Percentiles rank a stretch among this genome's conserved stretches.
These are phyloP conservation scores for Iphiclides podalirius DNA, from an alignment of 2,888 invertebrate genomes.

Conservation along the genomic window DNA sequence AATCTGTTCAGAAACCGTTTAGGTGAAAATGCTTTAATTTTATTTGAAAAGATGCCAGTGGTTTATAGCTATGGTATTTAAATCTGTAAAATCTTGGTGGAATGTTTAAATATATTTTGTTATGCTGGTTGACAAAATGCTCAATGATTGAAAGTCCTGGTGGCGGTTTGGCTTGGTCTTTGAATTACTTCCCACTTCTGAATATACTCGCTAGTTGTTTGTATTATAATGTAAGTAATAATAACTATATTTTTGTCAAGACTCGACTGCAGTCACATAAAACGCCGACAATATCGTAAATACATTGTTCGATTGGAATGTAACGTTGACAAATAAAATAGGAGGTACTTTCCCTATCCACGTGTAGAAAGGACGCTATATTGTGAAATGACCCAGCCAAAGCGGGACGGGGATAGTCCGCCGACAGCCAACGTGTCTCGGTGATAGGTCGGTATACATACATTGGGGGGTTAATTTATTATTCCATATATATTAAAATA, in stretches of 20 bases:
- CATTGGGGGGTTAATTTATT: conserved; percentile 70
- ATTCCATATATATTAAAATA: conserved; percentile 76
- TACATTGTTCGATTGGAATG: conserved; percentile 1
- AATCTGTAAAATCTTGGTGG: conserved; percentile 52
- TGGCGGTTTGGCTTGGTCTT: conserved; percentile 44
- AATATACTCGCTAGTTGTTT: conserved; percentile 2
- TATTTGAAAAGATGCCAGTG: conserved; percentile 60
- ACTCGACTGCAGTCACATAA: background rate
- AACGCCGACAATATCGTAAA: background rate
- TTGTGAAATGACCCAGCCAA: no score
- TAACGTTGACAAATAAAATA: conserved; percentile 9
- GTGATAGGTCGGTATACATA: conserved; percentile 66
- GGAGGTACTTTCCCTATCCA: conserved; percentile 1
- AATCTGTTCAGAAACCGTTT: conserved; percentile 51
- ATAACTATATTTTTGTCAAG: conserved; percentile 13
- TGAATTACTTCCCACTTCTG: conserved; percentile 10
- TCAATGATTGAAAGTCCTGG: conserved; percentile 60
- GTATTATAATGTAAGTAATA: conserved; percentile 10
- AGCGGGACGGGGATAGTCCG: conserved; percentile 55
- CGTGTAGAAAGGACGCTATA: conserved; percentile 15
- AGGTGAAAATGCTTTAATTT: conserved; percentile 53
- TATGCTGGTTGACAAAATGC: conserved; percentile 57
- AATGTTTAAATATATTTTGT: conserved; percentile 44
- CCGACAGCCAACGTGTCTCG: conserved; percentile 61
- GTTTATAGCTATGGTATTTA: conserved; percentile 44